A percentile compares a stretch with the other conserved stretches of the same genome.
Conservation (phyloP, 1,140 invertebrate species). For the Brachionus angularis region DNA sequence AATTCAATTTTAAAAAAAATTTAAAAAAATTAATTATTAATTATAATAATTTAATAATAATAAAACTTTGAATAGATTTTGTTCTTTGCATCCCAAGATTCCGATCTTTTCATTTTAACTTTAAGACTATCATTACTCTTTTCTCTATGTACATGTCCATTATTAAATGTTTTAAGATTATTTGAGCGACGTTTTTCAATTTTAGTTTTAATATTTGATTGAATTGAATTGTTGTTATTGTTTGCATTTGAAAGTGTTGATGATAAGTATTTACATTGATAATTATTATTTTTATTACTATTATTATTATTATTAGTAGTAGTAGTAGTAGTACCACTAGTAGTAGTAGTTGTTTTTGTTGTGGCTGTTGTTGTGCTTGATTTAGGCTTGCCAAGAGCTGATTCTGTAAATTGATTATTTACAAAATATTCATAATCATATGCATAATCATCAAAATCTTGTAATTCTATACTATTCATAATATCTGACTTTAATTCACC, state of each 20-base stretch:
- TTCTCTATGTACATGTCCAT: neutral
- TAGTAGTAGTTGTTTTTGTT: neutral
- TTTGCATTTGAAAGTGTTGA: no score
- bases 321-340: neutral
- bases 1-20: no score
- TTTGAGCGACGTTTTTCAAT: conserved; percentile 4
- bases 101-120: conserved; percentile 12
- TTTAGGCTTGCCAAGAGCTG: neutral
- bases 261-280: no score
- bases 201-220: conserved; percentile 1
- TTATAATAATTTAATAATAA: no score
- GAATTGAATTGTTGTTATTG: conserved; percentile 20
- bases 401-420: neutral
- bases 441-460: conserved; percentile 3
- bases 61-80: conserved; percentile 10
- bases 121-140: conserved; percentile 10
- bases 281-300: no score
- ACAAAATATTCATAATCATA: neutral
- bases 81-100: conserved; percentile 28
- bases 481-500: no score
- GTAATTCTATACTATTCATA: no score
- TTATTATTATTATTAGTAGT: no score
- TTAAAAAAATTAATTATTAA: no score
- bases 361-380: neutral
- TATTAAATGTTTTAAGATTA: no score